Conservation (phyloP, 1,140 invertebrate species). For the Nixonia krombeini region DNA sequence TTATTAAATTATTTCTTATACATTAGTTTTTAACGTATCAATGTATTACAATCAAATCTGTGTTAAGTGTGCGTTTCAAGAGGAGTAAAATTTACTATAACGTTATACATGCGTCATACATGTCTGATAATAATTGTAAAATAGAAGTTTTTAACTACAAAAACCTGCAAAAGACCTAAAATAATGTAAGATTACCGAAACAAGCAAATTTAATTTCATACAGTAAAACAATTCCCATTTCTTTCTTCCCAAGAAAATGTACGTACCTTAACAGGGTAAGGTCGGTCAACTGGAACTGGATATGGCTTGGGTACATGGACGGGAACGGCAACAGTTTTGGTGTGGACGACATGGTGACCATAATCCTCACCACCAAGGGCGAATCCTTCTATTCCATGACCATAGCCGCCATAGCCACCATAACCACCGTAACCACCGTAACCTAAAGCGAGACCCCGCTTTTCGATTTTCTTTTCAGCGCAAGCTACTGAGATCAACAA, state of each 20-base stretch:
- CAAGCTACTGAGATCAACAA: constrained; percentile 59
- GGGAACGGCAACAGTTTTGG: constrained; percentile 54
- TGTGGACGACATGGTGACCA: constrained; percentile 47
- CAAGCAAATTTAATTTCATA: no score
- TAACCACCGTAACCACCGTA: constrained; percentile 27
- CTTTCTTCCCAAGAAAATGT: no score
- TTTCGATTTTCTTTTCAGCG: constrained; percentile 63
- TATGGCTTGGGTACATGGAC: constrained; percentile 61
- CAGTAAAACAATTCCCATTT: no score
- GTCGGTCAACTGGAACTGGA: constrained; percentile 64
- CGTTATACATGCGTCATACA: no score
- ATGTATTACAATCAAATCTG: no score
- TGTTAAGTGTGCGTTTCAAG: no score
- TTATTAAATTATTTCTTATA: neutral
- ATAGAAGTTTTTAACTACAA: no score
- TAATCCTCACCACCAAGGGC: neutral
- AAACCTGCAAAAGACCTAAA: neutral
- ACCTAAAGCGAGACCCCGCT: constrained; percentile 58
- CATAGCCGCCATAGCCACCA: constrained; percentile 26
- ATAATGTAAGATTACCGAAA: constrained; percentile 7
- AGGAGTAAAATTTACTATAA: no score
- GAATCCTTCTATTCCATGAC: constrained; percentile 37
- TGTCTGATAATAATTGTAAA: no score
- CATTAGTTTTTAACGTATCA: no score
- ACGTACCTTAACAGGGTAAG: constrained; percentile 64